Base-by-base conservation (phyloP, 2,113 vertebrate genomes). In the rabbit (Oryctolagus cuniculus) region DNA sequence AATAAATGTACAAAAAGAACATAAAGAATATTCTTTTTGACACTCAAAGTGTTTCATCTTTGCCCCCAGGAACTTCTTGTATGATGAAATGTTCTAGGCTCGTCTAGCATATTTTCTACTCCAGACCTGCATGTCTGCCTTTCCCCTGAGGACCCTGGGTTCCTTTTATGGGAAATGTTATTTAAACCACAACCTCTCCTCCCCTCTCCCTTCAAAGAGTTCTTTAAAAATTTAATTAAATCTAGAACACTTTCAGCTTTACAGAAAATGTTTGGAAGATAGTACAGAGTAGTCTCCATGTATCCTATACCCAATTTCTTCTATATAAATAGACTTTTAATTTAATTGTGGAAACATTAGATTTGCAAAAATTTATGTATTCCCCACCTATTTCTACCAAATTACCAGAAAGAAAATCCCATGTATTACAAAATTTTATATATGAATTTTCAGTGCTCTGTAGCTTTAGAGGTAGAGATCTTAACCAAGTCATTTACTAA, bases 361-460 rank as follows among this genome's bases (percentile, higher is more conserved):
- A 55, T 73, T 89, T 79, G 51, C 27, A 93, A 44, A 80, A 16
- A 53, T 44, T 44, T 44, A 44, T 44, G 44, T 44, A 44, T 44
- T 44, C 44, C 44, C 44, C 44, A 67, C 8, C 19, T 58, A 31
- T 2, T 87, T 19, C 6, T 15, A 21, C n/a, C 11, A 58, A 84
- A 83, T 87, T 51, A 94, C 63, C 83, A 87, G 63, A 83, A 66
- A 77, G 55, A 38, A 63, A 91, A 51, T 91, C n/a, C 22, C 22
- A 13, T 79, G 21, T 77, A 25, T 44, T 77, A 6, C 61, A 53
- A 51, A 72, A 53, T 83, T 66, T 91, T 91, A 51, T 67, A 53
- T 1, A 13, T 89, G 74, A 80, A 24, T 83, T 61, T 87, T 94
- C 6, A 79, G 2, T 79, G 11, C 53, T 72, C 38, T 90, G 17